Conservation (phyloP, 2,797 vertebrate species). For the Pantherophis alleghaniensis region DNA sequence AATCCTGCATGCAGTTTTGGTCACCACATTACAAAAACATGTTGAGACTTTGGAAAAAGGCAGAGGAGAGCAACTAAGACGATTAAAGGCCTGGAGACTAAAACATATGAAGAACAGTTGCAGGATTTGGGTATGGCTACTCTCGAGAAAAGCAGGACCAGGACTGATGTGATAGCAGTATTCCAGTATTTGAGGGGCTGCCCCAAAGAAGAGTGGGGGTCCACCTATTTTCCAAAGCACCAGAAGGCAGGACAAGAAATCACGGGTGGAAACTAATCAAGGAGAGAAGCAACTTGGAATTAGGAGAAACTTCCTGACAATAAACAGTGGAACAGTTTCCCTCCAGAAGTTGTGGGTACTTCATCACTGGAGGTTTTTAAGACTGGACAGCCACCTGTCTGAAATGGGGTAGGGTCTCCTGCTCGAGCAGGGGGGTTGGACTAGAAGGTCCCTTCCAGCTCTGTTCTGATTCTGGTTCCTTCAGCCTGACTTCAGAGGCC, state of each 20-base stretch:
- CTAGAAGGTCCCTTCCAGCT: neutral
- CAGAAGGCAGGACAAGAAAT: neutral
- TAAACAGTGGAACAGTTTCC: neutral
- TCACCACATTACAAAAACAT: too few species aligned
- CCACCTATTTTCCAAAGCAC: accelerated
- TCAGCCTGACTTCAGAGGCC: neutral
- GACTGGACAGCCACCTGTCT: neutral
- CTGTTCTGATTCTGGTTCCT: neutral
- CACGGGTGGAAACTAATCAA: neutral
- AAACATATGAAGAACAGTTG: too few species aligned
- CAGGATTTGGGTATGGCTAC: too few species aligned
- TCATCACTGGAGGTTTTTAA: neutral
- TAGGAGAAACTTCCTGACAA: neutral
- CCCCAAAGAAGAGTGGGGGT: too few species aligned
- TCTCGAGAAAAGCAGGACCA: too few species aligned
- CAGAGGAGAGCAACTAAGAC: too few species aligned
- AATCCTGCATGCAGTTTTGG: too few species aligned
- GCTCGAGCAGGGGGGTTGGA: neutral
- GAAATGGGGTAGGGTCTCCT: neutral
- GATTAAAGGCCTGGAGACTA: too few species aligned
- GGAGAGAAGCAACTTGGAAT: neutral
- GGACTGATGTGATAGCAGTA: too few species aligned
- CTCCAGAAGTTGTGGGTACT: neutral
- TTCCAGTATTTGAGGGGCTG: too few species aligned
- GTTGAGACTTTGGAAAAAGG: too few species aligned